These are phyloP conservation scores for Pseudorectes ferrugineus DNA, from an alignment of 2,113 vertebrate species.

Conservation along the genomic window DNA sequence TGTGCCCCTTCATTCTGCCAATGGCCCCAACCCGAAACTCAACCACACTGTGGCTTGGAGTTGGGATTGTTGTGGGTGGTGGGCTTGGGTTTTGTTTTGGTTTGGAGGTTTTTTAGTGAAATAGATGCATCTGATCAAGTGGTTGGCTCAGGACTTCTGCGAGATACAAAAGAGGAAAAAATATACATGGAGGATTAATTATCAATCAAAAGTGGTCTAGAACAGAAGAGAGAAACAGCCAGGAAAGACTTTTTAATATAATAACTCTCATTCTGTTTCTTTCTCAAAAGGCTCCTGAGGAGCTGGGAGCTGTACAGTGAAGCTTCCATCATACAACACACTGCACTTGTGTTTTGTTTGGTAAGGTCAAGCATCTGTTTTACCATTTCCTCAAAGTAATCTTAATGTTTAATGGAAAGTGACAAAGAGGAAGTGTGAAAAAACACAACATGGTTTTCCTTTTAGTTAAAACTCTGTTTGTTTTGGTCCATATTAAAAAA, in stretches of 20 bases:
- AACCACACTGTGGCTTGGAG: neutral
- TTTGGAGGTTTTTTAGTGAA: neutral
- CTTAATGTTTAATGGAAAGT: slow-evolving; percentile 53
- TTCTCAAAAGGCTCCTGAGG: neutral
- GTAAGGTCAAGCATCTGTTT: slow-evolving; percentile 6
- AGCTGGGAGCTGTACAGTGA: neutral
- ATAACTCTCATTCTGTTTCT: neutral
- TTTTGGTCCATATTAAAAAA: slow-evolving; percentile 26
- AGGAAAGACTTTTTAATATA: neutral
- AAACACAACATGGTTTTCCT: neutral
- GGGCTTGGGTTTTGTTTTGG: neutral
- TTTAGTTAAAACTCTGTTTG: slow-evolving; percentile 43
- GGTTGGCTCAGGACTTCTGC: neutral
- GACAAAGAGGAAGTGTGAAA: slow-evolving; percentile 38
- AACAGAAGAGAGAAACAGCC: neutral
- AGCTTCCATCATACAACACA: neutral
- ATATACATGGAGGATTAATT: neutral
- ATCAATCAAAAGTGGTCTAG: neutral
- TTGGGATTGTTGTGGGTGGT: neutral
- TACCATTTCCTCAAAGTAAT: slow-evolving; percentile 16
- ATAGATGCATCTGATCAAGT: neutral
- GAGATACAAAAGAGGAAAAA: neutral
- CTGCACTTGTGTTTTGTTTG: neutral
- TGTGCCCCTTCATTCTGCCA: neutral
- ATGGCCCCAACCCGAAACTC: neutral